Base-by-base conservation (phyloP, 2,113 vertebrate genomes). In the Parotia lawesii region DNA sequence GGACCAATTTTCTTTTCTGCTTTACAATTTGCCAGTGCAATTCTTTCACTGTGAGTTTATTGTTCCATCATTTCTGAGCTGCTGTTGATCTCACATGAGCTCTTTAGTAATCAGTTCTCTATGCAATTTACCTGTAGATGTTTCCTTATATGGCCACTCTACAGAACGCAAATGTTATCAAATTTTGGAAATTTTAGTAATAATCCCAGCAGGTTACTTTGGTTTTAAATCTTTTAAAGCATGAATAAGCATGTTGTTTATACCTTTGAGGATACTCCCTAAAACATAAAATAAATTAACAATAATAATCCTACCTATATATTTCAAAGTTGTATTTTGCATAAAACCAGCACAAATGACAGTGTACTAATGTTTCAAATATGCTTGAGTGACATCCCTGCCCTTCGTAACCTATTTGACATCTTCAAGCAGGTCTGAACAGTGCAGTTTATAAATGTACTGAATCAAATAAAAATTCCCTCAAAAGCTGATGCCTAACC, bases 1-100 rank as follows among this genome's bases (percentile, higher is more conserved):
- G 42, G 82, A 35, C 60, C 25, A 78, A 64, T 57, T 90, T 89
- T 48, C 40, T 73, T 73, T 37, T 42, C 51, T 74, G 17, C 40
- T 95, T 77, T 77, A 12, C 37, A 70, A 81, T 44, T 85, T 61
- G 56, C 45, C 40, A 37, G 16, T 24, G 65, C 2, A 6, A 57
- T 78, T 70, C 42, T 54, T 82, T 95, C 89, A 45, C 31, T 4
- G 3, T 42, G n/a, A 77, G 56, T 40, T 89, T 66, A 90, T 71
- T 90, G 56, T 78, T 70, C 47, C 51, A 90, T 58, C 35, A 40
- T 38, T 78, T 70, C 82, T 44, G 28, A 93, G 50, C 73, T 81
- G 37, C 58, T 87, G 70, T 62, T 74, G 56, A 65, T 66, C 40
- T 90, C 65, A 74, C 18, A 38, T 5, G 35, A 35, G 58, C 15